Evolutionary conservation across 2,888 invertebrate species (phyloP), one percentile per base, ranked within the genome.

Genomic region (Apamea crenata): DNA sequence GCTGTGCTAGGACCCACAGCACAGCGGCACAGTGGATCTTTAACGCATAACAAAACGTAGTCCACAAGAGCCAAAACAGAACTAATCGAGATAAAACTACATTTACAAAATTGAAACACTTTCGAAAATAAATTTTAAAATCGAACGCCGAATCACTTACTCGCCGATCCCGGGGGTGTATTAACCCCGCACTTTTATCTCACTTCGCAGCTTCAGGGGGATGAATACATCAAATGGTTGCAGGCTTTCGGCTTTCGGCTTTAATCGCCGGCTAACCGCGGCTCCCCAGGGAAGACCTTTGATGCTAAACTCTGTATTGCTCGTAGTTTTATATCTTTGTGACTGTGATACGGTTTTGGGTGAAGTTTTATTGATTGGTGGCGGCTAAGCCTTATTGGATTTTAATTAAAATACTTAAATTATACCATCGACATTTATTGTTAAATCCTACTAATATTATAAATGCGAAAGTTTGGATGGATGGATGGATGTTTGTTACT

Each of bases 201-300:
- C 89, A 88, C 75, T 85, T 88, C 89, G 86, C 89, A 90, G 89
- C 83, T 90, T 90, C 88, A 88, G 84, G 87, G 92, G 92, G 92
- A 93, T 95, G 94, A 95, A 95, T 94, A 95, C 94, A 95, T 95
- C 95, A 95, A 94, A 95, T 93, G 93, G 91, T 91, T 86, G 84
- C 89, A 81, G 89, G 88, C 88, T 85, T 87, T 82, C 79, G 86
- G 89, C 86, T 88, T 91, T 92, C 89, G 88, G 92, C 93, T 93
- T 94, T 95, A 95, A 95, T 95, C 94, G 95, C 87, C 91, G 94
- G 91, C 92, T 92, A 93, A 93, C 93, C 94, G 88, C 91, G 88
- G 88, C 81, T 91, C 93, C 91, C 90, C 72, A 68, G 91, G 90
- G 92, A 82, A 83, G 87, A 89, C 91, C 93, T 94, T 92, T 94